phyloP scores from a whole-genome alignment of 1,140 invertebrate species.

The Bathynomus jamesi region DNA sequence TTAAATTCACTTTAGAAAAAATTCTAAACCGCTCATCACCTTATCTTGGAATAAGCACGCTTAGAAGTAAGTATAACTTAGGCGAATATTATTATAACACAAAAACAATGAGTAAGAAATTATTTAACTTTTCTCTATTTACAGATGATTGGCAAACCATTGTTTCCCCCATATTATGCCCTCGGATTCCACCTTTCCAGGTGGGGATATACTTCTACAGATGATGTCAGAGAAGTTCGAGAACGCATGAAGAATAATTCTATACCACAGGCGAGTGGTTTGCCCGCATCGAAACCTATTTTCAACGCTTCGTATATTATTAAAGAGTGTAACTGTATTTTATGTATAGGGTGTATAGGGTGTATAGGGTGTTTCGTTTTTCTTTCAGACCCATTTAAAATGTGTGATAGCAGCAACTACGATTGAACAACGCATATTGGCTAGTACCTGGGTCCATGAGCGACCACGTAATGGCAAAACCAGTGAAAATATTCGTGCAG shows the following conservation, averaged over 20 bases:
- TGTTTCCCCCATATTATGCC: slow-evolving; percentile 48
- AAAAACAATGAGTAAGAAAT: too few relatives aligned
- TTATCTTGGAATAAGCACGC: too few relatives aligned
- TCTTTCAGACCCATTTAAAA: too few relatives aligned
- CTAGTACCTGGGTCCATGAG: too few relatives aligned
- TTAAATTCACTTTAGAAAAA: too few relatives aligned
- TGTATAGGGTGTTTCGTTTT: background rate
- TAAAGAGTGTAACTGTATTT: background rate
- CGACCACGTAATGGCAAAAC: too few relatives aligned
- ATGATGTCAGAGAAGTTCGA: slow-evolving; percentile 40
- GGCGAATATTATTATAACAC: too few relatives aligned
- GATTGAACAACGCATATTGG: too few relatives aligned
- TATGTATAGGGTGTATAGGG: background rate
- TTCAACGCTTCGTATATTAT: slow-evolving; percentile 24
- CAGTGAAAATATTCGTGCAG: too few relatives aligned
- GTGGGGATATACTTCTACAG: slow-evolving; percentile 44
- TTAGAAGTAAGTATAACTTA: too few relatives aligned
- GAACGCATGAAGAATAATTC: slow-evolving; percentile 41
- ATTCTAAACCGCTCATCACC: too few relatives aligned
- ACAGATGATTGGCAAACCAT: slow-evolving; percentile 45
- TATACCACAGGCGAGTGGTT: slow-evolving; percentile 41
- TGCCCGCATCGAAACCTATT: slow-evolving; percentile 44
- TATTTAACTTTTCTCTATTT: slow-evolving; percentile 28
- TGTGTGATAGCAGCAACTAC: too few relatives aligned
- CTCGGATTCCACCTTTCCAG: slow-evolving; percentile 50